These are phyloP conservation scores for Spisula solida DNA, from an alignment of 2,888 invertebrate species.

Conservation along the genomic window DNA sequence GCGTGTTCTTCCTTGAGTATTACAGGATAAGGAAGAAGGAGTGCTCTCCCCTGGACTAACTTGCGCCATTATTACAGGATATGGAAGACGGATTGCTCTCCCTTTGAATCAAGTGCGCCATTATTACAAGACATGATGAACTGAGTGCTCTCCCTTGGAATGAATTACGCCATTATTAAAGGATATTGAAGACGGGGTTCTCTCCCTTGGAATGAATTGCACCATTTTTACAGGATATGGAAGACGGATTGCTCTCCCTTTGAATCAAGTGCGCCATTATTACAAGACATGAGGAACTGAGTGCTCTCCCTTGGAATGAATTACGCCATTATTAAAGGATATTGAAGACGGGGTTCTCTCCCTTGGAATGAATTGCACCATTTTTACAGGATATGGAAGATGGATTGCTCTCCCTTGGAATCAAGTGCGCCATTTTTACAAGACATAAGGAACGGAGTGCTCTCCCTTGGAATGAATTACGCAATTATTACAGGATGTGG, in stretches of 20 bases:
- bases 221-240: neutral
- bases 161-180: neutral
- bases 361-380: neutral
- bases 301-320: neutral
- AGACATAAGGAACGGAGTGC: neutral
- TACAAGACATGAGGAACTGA: neutral
- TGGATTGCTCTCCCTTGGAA: neutral
- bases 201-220: neutral
- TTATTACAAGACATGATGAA: neutral
- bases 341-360: neutral
- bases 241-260: neutral
- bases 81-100: neutral
- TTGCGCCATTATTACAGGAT: neutral
- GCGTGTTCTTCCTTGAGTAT: neutral
- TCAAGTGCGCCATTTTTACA: neutral
- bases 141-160: neutral
- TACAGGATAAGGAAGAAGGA: neutral
- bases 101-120: neutral
- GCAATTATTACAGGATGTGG: neutral
- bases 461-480: neutral
- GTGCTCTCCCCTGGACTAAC: neutral
- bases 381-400: neutral
- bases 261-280: neutral
- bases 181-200: neutral
- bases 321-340: neutral